Percentiles rank a stretch among this genome's conserved stretches.
phyloP scores from a whole-genome alignment of 2,888 invertebrate genomes.

The Alentia gelatinosa region DNA sequence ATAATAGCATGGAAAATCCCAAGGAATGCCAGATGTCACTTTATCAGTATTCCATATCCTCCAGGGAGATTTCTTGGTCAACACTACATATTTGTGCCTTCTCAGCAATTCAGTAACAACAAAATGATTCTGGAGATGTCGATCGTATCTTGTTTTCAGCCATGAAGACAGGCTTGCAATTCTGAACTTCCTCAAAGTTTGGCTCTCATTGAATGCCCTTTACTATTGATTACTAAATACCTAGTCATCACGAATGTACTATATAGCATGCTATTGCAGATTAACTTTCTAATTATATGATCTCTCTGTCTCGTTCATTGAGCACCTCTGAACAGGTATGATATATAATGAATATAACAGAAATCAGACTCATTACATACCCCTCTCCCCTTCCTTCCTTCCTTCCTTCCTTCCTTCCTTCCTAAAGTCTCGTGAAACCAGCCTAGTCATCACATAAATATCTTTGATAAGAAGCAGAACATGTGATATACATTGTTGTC shows the following conservation, averaged over 20 bases:
- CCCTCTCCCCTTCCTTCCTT: too few species aligned
- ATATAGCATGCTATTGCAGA: background rate
- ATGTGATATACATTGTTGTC: background rate
- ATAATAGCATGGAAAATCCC: background rate
- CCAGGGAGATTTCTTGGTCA: background rate
- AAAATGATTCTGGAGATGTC: too few species aligned
- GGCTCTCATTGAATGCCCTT: too few species aligned
- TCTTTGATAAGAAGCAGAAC: background rate
- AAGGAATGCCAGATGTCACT: background rate
- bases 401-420: background rate
- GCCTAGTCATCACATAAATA: background rate
- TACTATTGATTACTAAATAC: too few species aligned
- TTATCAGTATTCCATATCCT: background rate
- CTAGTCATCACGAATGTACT: background rate
- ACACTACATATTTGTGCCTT: background rate
- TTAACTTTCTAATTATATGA: background rate
- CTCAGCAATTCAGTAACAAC: background rate
- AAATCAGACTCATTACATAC: background rate
- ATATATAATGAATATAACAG: background rate
- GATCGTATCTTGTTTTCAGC: too few species aligned
- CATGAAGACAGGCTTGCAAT: too few species aligned
- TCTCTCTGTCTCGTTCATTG: background rate
- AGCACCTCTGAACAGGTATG: background rate
- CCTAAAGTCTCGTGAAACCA: background rate
- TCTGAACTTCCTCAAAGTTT: too few species aligned